Evolutionary conservation across 2,113 vertebrate species (phyloP).

Genomic region (Barnardius zonarius): DNA sequence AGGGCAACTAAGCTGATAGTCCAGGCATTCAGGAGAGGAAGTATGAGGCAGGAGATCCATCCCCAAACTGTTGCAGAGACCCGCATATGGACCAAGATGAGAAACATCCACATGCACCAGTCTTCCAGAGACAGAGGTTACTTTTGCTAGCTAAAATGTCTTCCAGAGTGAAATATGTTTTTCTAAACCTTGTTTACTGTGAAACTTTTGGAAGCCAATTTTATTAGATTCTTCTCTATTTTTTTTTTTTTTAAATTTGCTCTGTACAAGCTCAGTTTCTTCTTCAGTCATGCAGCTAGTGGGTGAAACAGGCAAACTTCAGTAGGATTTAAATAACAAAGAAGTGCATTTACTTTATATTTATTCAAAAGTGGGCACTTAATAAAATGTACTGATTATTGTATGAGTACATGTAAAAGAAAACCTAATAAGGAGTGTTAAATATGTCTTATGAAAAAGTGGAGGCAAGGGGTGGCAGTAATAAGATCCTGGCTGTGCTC

Average conservation of each 20-base stretch:
- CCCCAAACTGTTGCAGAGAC: neutral
- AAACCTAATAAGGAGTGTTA: neutral
- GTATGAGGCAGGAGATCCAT: neutral
- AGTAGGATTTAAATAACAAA: neutral
- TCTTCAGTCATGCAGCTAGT: neutral
- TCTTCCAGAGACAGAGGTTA: neutral
- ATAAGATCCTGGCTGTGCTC: neutral
- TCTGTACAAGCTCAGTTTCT: neutral
- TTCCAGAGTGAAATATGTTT: neutral
- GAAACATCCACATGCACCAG: neutral
- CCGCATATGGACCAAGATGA: accelerated
- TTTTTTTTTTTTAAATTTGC: neutral
- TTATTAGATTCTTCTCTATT: neutral
- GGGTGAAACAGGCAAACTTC: neutral
- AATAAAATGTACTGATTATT: neutral
- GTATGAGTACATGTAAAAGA: accelerated
- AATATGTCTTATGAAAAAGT: neutral
- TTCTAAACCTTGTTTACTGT: neutral
- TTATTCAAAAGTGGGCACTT: neutral
- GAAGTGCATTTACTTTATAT: neutral
- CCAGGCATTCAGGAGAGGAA: neutral
- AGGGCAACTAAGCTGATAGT: neutral
- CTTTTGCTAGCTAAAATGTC: neutral
- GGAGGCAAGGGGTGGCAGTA: too few species aligned
- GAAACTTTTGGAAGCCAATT: neutral